Evolutionary conservation across 2,888 invertebrate genomes (phyloP).

Genomic region (Sinhomidia bicolor): DNA sequence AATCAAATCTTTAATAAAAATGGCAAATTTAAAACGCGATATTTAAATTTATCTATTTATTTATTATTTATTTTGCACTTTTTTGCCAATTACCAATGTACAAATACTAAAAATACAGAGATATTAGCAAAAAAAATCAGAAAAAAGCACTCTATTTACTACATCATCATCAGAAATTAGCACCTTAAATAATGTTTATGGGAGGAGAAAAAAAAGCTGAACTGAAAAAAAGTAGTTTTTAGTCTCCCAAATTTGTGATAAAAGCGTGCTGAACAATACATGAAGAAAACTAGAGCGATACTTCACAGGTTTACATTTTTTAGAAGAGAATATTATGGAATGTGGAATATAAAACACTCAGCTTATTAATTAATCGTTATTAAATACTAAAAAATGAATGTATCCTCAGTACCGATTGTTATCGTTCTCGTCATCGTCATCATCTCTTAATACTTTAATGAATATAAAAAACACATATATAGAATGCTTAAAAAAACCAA

Average conservation of each 20-base stretch:
- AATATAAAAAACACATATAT: neutral
- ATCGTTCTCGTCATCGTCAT: neutral
- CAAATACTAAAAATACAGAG: neutral
- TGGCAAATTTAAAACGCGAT: neutral
- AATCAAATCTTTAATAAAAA: neutral
- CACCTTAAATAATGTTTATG: too few relatives aligned
- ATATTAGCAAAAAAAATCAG: neutral
- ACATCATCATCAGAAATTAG: neutral
- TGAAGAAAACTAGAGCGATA: slow-evolving; percentile 11
- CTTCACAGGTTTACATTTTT: neutral
- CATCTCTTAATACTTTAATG: neutral
- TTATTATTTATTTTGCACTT: neutral
- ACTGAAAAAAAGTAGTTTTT: too few relatives aligned
- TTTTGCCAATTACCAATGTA: slow-evolving; percentile 6
- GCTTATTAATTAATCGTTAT: neutral
- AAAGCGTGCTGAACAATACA: slow-evolving; percentile 63
- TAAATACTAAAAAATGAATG: neutral
- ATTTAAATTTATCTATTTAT: neutral
- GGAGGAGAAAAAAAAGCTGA: too few relatives aligned
- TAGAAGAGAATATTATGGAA: neutral
- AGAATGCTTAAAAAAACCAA: slow-evolving; percentile 15
- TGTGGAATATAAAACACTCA: slow-evolving; percentile 7
- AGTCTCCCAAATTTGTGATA: slow-evolving; percentile 55
- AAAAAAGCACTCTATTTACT: neutral
- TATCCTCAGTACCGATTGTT: neutral